Evolutionary conservation across 1,140 invertebrate genomes (phyloP).

Genomic region (Adoxophyes honmai): DNA sequence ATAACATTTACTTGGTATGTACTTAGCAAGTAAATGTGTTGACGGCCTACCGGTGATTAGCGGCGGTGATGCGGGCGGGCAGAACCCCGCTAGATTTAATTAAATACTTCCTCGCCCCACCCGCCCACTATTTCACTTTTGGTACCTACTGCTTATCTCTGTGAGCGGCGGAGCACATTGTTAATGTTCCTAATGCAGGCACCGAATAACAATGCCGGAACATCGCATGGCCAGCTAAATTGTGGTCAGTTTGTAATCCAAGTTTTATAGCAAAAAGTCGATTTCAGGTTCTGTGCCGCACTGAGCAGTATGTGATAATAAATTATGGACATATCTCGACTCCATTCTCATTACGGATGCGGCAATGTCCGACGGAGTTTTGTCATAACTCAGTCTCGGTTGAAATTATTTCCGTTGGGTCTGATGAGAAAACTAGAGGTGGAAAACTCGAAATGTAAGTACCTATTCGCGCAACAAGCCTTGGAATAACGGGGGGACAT

Average conservation of each 20-base stretch:
- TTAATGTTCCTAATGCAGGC: constrained; percentile 24
- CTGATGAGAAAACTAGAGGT: constrained; percentile 76
- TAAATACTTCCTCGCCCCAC: constrained; percentile 68
- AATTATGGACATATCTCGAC: constrained; percentile 70
- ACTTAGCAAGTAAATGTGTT: constrained; percentile 31
- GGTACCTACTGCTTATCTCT: constrained; percentile 38
- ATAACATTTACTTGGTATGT: no score
- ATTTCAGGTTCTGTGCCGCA: constrained; percentile 37
- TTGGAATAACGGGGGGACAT: constrained; percentile 69
- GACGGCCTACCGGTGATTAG: constrained; percentile 65
- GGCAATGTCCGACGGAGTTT: constrained; percentile 72
- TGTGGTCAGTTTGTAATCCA: constrained; percentile 25
- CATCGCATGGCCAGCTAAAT: background rate
- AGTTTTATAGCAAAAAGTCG: constrained; percentile 38
- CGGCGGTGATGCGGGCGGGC: constrained; percentile 49
- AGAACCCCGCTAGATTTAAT: constrained; percentile 60
- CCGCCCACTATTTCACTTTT: constrained; percentile 55
- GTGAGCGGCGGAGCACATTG: constrained; percentile 19
- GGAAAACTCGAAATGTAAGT: constrained; percentile 70
- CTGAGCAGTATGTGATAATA: constrained; percentile 63
- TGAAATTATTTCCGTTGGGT: constrained; percentile 74
- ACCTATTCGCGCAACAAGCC: constrained; percentile 73
- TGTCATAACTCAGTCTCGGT: constrained; percentile 75
- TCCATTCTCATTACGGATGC: constrained; percentile 73
- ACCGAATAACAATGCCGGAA: background rate